Percentiles rank a stretch among this genome's conserved stretches.
phyloP scores from a whole-genome alignment of 2,888 invertebrate genomes.

The Dryocosmus kuriphilus region DNA sequence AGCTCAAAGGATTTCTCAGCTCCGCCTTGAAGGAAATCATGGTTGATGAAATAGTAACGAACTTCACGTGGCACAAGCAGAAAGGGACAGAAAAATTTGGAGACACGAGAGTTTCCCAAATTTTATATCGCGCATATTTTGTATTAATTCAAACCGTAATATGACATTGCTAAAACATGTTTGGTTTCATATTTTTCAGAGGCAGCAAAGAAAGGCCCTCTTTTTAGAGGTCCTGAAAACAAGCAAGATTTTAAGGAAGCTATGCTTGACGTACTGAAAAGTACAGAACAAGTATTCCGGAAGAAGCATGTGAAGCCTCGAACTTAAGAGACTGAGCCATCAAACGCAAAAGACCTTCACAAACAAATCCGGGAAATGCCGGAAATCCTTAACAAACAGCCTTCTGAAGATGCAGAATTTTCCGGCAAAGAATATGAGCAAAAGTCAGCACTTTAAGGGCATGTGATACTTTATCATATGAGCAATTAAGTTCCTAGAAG shows the following conservation, averaged over 20 bases:
- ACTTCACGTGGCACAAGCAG: conserved; percentile 5
- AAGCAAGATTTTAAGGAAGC: neutral
- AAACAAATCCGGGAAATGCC: no score
- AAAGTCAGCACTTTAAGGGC: no score
- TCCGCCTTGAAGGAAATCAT: no score
- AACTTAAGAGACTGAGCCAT: no score
- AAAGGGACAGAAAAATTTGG: neutral
- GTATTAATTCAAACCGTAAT: neutral
- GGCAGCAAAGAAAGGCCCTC: conserved; percentile 3
- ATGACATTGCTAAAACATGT: conserved; percentile 1
- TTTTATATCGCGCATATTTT: conserved; percentile 1
- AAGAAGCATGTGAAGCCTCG: neutral
- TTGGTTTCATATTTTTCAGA: neutral
- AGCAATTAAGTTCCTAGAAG: no score
- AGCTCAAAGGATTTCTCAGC: no score
- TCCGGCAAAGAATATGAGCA: no score
- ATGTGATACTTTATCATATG: no score
- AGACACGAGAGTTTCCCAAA: conserved; percentile 4
- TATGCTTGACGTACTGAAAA: neutral
- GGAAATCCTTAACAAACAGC: no score
- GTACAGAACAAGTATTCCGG: neutral
- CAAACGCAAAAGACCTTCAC: no score
- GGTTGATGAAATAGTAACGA: no score
- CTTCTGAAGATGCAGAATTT: no score
- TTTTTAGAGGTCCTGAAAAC: conserved; percentile 4